Evolutionary conservation across 2,888 invertebrate genomes (phyloP).

Genomic region (Cephus rjabovi): DNA sequence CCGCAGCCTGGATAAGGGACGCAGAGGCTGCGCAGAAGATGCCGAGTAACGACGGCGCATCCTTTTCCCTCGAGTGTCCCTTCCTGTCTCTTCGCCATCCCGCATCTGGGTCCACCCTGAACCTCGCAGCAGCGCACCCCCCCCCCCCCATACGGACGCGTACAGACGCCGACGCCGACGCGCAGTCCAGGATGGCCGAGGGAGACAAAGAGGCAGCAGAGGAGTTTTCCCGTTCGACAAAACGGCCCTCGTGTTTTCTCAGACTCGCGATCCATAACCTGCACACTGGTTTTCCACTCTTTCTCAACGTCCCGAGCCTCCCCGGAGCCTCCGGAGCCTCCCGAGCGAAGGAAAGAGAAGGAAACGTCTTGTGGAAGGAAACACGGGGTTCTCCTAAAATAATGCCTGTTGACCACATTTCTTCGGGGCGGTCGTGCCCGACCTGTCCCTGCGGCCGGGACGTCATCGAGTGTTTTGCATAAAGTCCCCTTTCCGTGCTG

Average conservation of each 20-base stretch:
- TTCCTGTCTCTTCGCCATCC: too few species aligned
- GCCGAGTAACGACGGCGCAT: too few species aligned
- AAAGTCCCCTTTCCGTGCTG: neutral
- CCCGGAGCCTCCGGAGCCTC: neutral
- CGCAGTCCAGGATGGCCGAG: too few species aligned
- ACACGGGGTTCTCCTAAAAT: neutral
- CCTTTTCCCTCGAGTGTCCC: too few species aligned
- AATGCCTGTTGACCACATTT: slow-evolving; percentile 4
- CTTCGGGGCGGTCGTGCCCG: neutral
- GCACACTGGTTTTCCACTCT: too few species aligned
- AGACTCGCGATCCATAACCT: neutral
- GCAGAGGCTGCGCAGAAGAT: too few species aligned
- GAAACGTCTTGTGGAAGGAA: neutral
- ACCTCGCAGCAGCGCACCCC: slow-evolving; percentile 1
- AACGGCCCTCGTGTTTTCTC: neutral
- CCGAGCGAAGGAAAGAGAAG: neutral
- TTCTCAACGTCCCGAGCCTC: too few species aligned
- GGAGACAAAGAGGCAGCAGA: too few species aligned
- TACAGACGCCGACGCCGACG: too few species aligned
- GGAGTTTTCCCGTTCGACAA: neutral
- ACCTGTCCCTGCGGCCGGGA: neutral
- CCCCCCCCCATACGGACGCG: too few species aligned
- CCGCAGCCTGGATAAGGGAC: too few species aligned
- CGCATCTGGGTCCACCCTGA: too few species aligned
- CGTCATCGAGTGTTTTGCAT: neutral